Evolutionary conservation across 2,113 vertebrate genomes (phyloP).

Genomic region (Alces alces): DNA sequence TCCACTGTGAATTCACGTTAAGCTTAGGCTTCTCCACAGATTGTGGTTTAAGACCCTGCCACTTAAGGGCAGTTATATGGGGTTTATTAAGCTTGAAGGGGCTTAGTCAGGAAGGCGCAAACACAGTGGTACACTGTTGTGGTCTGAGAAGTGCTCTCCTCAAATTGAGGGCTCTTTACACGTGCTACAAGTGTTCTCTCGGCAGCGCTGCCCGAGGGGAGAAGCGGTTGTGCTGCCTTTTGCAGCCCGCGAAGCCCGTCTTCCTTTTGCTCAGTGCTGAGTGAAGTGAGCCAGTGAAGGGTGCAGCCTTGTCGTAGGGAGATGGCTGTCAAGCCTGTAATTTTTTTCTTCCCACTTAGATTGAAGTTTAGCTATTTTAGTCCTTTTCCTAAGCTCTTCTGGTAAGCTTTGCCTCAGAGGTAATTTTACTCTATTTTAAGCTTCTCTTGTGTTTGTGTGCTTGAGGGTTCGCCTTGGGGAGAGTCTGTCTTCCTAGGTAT

Average conservation of each 20-base stretch:
- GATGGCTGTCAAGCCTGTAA: slow-evolving; percentile 74
- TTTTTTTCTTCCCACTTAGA: slow-evolving; percentile 77
- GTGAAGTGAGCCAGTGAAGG: slow-evolving; percentile 70
- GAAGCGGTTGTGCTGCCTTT: neutral
- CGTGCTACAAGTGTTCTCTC: slow-evolving; percentile 33
- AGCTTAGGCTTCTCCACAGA: neutral
- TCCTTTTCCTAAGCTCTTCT: slow-evolving; percentile 76
- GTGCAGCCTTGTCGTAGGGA: slow-evolving; percentile 69
- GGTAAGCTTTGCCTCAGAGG: slow-evolving; percentile 75
- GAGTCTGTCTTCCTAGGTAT: slow-evolving; percentile 24
- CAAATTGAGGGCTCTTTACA: slow-evolving; percentile 61
- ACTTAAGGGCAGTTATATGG: slow-evolving; percentile 65
- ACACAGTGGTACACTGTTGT: slow-evolving; percentile 56
- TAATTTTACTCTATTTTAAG: slow-evolving; percentile 79
- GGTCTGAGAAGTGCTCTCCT: slow-evolving; percentile 47
- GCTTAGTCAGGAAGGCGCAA: slow-evolving; percentile 64
- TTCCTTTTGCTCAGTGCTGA: slow-evolving; percentile 46
- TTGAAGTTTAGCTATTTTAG: slow-evolving; percentile 78
- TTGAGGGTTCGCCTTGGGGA: slow-evolving; percentile 58
- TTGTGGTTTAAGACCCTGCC: slow-evolving; percentile 26
- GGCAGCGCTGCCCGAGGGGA: slow-evolving; percentile 2
- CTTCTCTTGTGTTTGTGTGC: slow-evolving; percentile 44
- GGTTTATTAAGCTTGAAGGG: slow-evolving; percentile 49
- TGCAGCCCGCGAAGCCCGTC: slow-evolving; percentile 3
- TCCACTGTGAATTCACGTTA: neutral